A percentile compares a stretch with the other conserved stretches of the same genome.
Conservation (phyloP, 1,140 invertebrate species). For the Drosophila funebris region DNA sequence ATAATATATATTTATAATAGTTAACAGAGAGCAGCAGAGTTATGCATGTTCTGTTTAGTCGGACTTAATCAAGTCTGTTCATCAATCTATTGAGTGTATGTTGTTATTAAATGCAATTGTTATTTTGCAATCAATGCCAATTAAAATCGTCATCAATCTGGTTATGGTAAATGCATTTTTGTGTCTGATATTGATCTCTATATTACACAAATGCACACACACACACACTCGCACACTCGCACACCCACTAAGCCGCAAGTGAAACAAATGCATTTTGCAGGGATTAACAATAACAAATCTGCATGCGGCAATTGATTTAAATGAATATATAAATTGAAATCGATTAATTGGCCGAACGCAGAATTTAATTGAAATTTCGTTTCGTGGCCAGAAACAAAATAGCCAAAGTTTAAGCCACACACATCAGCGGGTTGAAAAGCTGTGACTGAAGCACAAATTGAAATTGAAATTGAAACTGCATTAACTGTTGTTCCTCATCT, state of each 20-base stretch:
- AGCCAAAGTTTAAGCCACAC: not conserved
- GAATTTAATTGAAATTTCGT: constrained; percentile 64
- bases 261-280: constrained; percentile 44
- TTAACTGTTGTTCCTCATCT: constrained; percentile 51
- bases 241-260: constrained; percentile 23
- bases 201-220: constrained; percentile 2
- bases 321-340: constrained; percentile 70
- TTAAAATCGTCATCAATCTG: constrained; percentile 62
- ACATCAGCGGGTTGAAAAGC: not conserved
- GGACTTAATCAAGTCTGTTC: no score
- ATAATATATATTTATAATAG: no score
- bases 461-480: constrained; percentile 60
- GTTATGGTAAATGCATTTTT: constrained; percentile 66
- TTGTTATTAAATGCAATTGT: constrained; percentile 77
- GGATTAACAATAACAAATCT: constrained; percentile 39
- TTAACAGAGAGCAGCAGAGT: no score
- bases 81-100: constrained; percentile 9
- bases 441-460: constrained; percentile 10
- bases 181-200: constrained; percentile 40
- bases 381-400: constrained; percentile 32
- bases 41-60: no score
- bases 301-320: constrained; percentile 64
- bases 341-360: constrained; percentile 62
- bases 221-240: constrained; percentile 14
- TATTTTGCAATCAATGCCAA: constrained; percentile 71